Conservation (phyloP, 1,140 invertebrate species). For the Aporrectodea caliginosa region DNA sequence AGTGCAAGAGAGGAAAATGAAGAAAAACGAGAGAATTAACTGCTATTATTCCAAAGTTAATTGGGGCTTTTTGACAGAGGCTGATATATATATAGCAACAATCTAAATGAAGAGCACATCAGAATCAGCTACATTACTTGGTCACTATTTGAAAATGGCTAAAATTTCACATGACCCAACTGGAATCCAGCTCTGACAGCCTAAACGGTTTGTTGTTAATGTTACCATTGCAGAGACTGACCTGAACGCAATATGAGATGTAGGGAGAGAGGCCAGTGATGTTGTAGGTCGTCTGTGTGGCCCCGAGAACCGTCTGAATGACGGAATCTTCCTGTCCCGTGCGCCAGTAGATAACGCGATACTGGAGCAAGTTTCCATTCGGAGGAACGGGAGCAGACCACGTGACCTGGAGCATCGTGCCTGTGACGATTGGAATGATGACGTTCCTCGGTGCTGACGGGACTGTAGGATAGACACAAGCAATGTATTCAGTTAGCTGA, state of each 20-base stretch:
- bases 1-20: no score
- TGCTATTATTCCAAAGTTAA: no score
- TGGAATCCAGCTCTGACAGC: no score
- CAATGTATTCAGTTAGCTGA: no score
- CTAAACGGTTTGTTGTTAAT: not conserved
- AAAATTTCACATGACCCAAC: no score
- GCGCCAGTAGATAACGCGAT: not conserved
- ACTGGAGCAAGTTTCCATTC: not conserved
- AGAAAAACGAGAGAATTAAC: no score
- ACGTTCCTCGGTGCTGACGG: not conserved
- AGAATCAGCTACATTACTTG: no score
- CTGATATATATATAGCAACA: no score
- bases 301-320: not conserved
- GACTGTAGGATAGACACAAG: not conserved
- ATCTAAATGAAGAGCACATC: no score
- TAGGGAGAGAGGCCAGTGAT: not conserved
- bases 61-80: no score
- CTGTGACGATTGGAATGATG: not conserved
- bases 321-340: not conserved
- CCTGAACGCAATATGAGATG: not conserved
- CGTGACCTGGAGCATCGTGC: not conserved
- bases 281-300: not conserved
- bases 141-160: no score
- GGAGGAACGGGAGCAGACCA: not conserved
- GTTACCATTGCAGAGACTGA: not conserved